Base-by-base conservation (phyloP, 2,888 invertebrate genomes). In the Leptinotarsa peninsularis region DNA sequence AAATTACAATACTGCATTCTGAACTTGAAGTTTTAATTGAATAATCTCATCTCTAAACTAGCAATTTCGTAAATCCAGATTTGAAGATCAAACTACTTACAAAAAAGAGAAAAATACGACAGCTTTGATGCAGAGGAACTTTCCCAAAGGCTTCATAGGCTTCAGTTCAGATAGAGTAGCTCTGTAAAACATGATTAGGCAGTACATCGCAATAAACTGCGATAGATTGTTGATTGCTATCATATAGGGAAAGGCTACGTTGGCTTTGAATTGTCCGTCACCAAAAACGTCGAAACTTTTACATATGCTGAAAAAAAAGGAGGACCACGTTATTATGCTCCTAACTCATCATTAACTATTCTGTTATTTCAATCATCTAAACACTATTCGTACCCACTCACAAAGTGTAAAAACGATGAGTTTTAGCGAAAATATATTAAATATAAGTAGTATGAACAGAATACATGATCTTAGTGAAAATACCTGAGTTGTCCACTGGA, bases 21-120 rank as follows among this genome's bases (percentile, higher is more conserved):
- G 23, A 27, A 4, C 23, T 27, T 3, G 23, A 23, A 23, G 3
- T 27, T 27, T 27, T 27, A 27, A 27, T 27, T 27, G 23, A 27
- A 27, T 27, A 27, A 4, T 27, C 23, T 27, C 23, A 27, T 27
- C 33, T 33, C 33, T 5, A 33, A 33, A 33, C 5, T 33, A 33
- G 5, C 1, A 33, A 33, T 33, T 33, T 33, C 5, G 33, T 33
- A 33, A 33, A 33, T 33, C 5, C 33, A 33, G 5, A 33, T 33
- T 33, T 7, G 4, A 17, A 23, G 3, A 23, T 23, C 23, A 3
- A 4, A 4, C 5, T 78, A 93, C 96, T 94, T 92, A 98, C 98
- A 98, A 98, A 89, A 98, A 98, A 67, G 98, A 98, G 88, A 98
- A 96, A 90, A 98, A 98, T 33, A 98, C 97, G 72, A 98, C 98